Evolutionary conservation across 1,140 invertebrate species (phyloP), one percentile per base, ranked within the genome.

Genomic region (Nephila pilipes): DNA sequence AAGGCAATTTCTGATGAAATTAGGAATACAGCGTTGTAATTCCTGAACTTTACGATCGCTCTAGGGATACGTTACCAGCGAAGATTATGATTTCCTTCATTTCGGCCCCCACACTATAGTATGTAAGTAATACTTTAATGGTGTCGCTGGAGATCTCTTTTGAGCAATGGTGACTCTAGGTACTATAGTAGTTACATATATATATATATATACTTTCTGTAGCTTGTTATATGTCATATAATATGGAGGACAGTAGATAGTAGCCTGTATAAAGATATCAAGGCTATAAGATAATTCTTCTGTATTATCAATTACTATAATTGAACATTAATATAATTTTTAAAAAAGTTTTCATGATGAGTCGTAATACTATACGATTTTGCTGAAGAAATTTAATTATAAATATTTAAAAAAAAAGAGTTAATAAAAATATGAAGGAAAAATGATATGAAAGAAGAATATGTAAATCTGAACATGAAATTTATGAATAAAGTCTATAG

Each of bases 1-100:
- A 87, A 36, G 85, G 81, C 81, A 83, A 87, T 87, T 87, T 87
- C 85, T 87, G 85, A 87, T 60, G 85, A 87, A 87, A 87, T 87
- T 87, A 60, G 85, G 85, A 87, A 87, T 60, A 83, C 81, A 25
- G 81, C 54, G 81, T 54, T 55, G 81, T 83, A 83, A 83, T 83
- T 83, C 81, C 54, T 83, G 81, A 83, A 83, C 81, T 83, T 83
- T 83, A 83, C 54, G 81, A 57, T 83, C 81, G 29, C 81, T 54
- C 81, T 83, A 55, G 81, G 81, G 81, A 83, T 57, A 83, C 46
- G 46, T 83, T 57, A 83, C 25, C 81, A 57, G 81, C 54, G 38
- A 83, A 83, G 81, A 83, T 83, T 83, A 83, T 83, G 81, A 83
- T 83, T 83, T 83, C 81, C 81, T 83, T 54, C 81, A 83, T 83